A percentile compares a stretch with the other conserved stretches of the same genome.
Conservation (phyloP, 1,140 invertebrate species). For the Tetranychus urticae region DNA sequence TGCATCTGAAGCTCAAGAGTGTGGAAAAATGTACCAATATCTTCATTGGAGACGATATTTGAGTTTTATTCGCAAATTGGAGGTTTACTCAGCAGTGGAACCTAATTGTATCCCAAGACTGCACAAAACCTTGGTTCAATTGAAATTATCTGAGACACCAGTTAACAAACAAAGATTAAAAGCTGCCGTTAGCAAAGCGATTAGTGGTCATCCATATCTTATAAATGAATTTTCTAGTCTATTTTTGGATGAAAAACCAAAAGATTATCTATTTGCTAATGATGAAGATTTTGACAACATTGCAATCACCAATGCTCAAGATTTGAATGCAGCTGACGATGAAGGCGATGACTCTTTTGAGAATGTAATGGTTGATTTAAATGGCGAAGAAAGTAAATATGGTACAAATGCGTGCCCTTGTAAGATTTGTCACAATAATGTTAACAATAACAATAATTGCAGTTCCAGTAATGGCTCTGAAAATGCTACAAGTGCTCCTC, state of each 20-base stretch:
- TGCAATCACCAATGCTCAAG: neutral
- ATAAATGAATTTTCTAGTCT: slow-evolving; percentile 7
- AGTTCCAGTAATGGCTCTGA: neutral
- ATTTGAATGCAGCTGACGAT: neutral
- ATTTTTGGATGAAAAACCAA: slow-evolving; percentile 5
- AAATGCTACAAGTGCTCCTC: too few relatives aligned
- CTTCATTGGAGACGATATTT: slow-evolving; percentile 6
- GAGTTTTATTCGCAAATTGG: slow-evolving; percentile 6
- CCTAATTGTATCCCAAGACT: neutral
- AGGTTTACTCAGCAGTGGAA: slow-evolving; percentile 1
- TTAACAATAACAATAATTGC: neutral
- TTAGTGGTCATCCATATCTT: slow-evolving; percentile 5
- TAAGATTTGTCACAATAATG: slow-evolving; percentile 1
- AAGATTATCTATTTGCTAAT: neutral
- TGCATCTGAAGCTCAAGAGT: neutral
- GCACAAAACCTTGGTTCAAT: neutral
- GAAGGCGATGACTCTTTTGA: neutral
- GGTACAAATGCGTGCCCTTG: slow-evolving; percentile 8
- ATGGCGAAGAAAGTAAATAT: slow-evolving; percentile 3
- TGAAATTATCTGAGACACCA: neutral
- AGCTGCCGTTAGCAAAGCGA: neutral
- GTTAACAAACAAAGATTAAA: slow-evolving; percentile 1
- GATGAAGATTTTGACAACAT: slow-evolving; percentile 10
- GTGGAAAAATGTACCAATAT: slow-evolving; percentile 1
- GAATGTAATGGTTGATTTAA: neutral